Percentiles rank a stretch among this genome's conserved stretches.
These are phyloP conservation scores for Eupristina koningsbergeri DNA, from an alignment of 1,140 invertebrate species.

Conservation along the genomic window DNA sequence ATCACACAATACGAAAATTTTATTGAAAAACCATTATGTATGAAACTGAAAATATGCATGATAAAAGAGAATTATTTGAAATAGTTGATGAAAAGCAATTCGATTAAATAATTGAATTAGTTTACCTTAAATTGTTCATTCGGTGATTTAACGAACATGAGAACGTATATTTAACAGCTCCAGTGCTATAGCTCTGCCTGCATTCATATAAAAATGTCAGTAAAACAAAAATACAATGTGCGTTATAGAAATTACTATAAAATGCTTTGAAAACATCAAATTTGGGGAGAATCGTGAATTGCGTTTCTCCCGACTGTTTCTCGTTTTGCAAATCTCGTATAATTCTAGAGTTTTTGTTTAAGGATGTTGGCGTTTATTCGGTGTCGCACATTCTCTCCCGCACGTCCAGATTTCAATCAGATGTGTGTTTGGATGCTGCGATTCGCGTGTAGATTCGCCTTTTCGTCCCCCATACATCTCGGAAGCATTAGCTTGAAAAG, in stretches of 20 bases:
- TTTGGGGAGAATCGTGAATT: neutral
- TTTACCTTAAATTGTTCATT: neutral
- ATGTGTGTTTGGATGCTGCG: neutral
- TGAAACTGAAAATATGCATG: neutral
- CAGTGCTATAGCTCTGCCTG: neutral
- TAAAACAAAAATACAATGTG: neutral
- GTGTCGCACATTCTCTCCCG: neutral
- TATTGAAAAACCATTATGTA: neutral
- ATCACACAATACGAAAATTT: neutral
- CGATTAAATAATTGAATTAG: neutral
- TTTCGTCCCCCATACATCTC: constrained; percentile 1
- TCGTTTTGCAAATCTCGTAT: neutral
- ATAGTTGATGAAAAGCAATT: neutral
- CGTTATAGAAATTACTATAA: neutral
- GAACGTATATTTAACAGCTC: neutral
- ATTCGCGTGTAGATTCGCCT: neutral
- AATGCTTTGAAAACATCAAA: neutral
- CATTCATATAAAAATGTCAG: neutral
- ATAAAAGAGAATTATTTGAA: neutral
- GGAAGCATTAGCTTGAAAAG: constrained; percentile 1
- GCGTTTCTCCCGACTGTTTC: neutral
- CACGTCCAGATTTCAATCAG: constrained; percentile 1
- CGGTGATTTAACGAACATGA: neutral
- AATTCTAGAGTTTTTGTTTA: constrained; percentile 7
- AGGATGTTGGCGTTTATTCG: neutral